A percentile compares a stretch with the other conserved stretches of the same genome.
These are phyloP conservation scores for Amia ocellicauda DNA, from an alignment of 2,113 vertebrate genomes.

Conservation along the genomic window DNA sequence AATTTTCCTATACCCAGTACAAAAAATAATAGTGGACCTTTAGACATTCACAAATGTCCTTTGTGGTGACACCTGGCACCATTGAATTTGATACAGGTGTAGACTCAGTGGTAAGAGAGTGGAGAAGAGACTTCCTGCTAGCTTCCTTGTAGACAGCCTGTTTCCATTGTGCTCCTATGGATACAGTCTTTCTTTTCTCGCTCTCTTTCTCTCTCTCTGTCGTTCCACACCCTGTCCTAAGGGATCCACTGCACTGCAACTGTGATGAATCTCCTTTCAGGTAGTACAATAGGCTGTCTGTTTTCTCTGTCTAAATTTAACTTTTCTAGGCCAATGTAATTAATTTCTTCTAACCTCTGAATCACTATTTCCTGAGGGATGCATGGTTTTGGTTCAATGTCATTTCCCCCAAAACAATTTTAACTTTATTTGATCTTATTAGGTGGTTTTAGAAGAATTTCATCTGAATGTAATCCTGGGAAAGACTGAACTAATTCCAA, in stretches of 20 bases:
- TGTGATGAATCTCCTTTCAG: conserved; percentile 4
- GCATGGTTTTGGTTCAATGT: not conserved
- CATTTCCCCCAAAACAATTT: not conserved
- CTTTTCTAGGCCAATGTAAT: not conserved
- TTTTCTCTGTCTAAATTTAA: conserved; percentile 6
- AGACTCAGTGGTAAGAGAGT: too few species aligned
- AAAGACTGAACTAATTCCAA: too few species aligned
- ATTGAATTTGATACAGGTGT: too few species aligned
- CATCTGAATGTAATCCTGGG: too few species aligned
- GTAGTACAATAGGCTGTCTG: not conserved
- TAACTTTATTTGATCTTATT: not conserved
- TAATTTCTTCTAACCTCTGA: not conserved
- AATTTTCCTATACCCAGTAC: too few species aligned
- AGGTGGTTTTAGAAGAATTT: too few species aligned
- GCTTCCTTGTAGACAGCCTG: too few species aligned
- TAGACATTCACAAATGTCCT: too few species aligned
- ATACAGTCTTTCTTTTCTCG: conserved; percentile 1
- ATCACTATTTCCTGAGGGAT: not conserved
- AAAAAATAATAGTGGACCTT: too few species aligned
- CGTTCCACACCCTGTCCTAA: not conserved
- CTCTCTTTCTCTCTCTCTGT: too few species aligned
- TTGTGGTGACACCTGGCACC: too few species aligned
- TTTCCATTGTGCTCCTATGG: conserved; percentile 2
- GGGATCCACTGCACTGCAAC: not conserved
- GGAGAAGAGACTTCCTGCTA: too few species aligned